Conservation (phyloP, 2,113 vertebrate genomes). For the Notothenia coriiceps region DNA sequence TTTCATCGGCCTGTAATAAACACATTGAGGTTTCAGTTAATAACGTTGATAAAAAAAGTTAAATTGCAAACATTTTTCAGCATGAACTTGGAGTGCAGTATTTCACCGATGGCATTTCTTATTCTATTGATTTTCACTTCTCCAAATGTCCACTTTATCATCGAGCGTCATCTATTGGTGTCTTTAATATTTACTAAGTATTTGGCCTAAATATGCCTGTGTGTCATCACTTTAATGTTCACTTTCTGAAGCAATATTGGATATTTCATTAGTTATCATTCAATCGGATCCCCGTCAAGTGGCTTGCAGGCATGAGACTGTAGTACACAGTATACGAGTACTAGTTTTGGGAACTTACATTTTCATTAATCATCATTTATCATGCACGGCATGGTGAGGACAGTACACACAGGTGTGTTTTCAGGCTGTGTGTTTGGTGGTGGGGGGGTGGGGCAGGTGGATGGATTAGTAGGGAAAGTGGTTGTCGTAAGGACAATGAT, state of each 20-base stretch:
- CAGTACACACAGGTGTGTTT: not conserved
- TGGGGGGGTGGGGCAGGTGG: not conserved
- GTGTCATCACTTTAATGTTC: not conserved
- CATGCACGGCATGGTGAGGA: not conserved
- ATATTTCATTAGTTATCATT: not conserved
- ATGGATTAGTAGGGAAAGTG: slow-evolving; percentile 76
- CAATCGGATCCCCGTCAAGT: not conserved
- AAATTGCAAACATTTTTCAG: slow-evolving; percentile 3
- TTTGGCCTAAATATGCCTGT: not conserved
- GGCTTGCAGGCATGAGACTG: not conserved
- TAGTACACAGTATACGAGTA: no score
- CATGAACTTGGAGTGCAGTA: slow-evolving; percentile 1
- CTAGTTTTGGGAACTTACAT: not conserved
- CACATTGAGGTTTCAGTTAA: not conserved
- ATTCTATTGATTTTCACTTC: slow-evolving; percentile 26
- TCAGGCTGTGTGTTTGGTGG: not conserved
- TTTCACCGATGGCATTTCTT: not conserved
- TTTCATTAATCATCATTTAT: not conserved
- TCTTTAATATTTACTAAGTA: not conserved
- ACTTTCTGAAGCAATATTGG: not conserved
- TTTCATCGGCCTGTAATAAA: not conserved
- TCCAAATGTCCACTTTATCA: slow-evolving; percentile 7
- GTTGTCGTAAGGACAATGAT: slow-evolving; percentile 65
- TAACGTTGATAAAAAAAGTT: not conserved
- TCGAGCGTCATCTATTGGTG: not conserved